Evolutionary conservation across 1,140 invertebrate genomes (phyloP), one percentile per base, ranked within the genome.

Genomic region (Sycophaga agraensis): DNA sequence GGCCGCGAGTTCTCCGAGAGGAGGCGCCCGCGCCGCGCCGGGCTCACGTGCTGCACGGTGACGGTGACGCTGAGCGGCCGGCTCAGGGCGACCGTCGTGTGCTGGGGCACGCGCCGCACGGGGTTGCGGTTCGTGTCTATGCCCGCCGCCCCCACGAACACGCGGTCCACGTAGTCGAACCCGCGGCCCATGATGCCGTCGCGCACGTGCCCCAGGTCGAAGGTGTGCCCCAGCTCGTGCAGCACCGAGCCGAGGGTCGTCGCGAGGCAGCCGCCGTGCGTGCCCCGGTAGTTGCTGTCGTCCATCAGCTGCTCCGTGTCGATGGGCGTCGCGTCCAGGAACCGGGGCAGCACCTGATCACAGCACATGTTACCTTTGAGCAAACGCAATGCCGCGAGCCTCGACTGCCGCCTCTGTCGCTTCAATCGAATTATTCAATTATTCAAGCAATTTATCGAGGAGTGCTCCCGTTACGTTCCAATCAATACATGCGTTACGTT

Each of bases 171-270:
- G 72, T 95, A 90, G 78, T 97, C 93, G 78, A 97, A 97, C 14
- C 94, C 94, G 70, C 92, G 84, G 14, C 92, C 92, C 96, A 98
- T 98, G 45, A 98, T 92, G 7, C 96, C 95, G 66, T 90, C 86
- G 65, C 87, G 84, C 0, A 93, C 92, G 75, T 98, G 95, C 0
- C 93, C 94, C 34, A 98, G 84, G 80, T 97, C 93, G 77, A 98
- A 96, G 1, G 92, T 94, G 75, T 98, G 96, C 12, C 93, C 94
- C 42, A 98, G 77, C 82, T 98, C 96, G 80, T 98, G 96, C 26
- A 95, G 87, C 7, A 93, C 89, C n/a, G 94, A 92, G 4, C 96
- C 96, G 28, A 98, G 78, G 16, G 92, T 94, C 11, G 94, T 96
- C 4, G 93, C 90, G 81, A 92, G 93, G 72, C 94, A 95, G 22